Evolutionary conservation across 2,888 invertebrate species (phyloP), one percentile per base, ranked within the genome.

Genomic region (Cheilosia variabilis): DNA sequence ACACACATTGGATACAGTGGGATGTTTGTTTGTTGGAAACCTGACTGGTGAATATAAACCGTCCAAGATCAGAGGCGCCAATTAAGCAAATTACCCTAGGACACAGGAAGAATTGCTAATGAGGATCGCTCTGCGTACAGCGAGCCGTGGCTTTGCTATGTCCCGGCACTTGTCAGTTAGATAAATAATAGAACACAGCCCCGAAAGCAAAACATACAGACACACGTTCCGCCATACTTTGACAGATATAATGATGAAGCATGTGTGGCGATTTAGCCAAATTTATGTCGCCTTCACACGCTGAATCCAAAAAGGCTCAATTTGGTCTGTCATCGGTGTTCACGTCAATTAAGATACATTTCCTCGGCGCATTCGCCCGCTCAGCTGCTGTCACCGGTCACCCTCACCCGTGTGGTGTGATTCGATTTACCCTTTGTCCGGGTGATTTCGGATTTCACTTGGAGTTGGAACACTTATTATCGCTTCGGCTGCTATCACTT

Each of bases 161-260:
- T 27, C 43, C 15, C 41, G 55, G 87, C 87, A 89, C 87, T 88
- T 88, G 87, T 89, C 89, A 88, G 88, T 82, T 81, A 84, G 90
- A 87, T 88, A 89, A 47, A 89, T 89, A 89, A 88, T 90, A 89
- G 89, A 88, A 88, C 87, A 88, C 86, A 88, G 87, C 88, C 88
- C 90, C 81, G 88, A 88, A 89, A 47, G 17, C n/a, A n/a, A 47
- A 7, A 52, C 52, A 22, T 2, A 4, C 13, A 52, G 10, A 24
- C 24, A 19, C 17, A 6, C 52, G 22, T 19, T 24, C 19, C 15
- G 52, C 5, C 24, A 52, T 31, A 31, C 52, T 63, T 73, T 75
- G 79, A 83, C 69, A 63, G 63, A 65, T 84, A 69, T 75, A 75
- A 84, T 66, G 69, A 75, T 47, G 69, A 79, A 79, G 79, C 69